These are phyloP conservation scores for Leucophenga montana DNA, from an alignment of 2,888 invertebrate genomes.

Conservation along the genomic window DNA sequence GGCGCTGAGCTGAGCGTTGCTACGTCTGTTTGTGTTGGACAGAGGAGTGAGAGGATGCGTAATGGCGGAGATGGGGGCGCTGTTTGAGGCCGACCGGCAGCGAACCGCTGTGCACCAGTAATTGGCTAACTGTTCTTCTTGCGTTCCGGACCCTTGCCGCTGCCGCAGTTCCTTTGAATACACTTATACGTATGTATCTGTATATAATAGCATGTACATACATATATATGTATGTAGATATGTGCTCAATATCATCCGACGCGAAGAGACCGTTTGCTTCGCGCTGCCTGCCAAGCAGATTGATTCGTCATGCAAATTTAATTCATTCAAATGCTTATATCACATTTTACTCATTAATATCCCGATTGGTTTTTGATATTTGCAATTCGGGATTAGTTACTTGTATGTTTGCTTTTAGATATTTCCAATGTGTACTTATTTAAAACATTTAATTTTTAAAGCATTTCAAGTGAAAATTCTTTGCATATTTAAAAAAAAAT, in stretches of 20 bases:
- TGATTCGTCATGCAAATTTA: constrained; percentile 55
- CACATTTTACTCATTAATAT: constrained; percentile 57
- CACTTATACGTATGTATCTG: neutral
- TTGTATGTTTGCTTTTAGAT: neutral
- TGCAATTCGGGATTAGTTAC: constrained; percentile 35
- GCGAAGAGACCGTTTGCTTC: neutral
- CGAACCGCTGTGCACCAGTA: neutral
- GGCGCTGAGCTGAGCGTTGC: constrained; percentile 38
- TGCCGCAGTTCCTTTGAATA: neutral
- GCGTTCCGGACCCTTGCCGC: constrained; percentile 13
- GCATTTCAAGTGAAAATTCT: neutral
- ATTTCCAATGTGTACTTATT: neutral
- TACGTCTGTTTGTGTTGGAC: too few relatives aligned
- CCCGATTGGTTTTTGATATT: constrained; percentile 32
- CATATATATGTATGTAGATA: neutral
- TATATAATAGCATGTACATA: neutral
- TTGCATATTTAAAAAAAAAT: neutral
- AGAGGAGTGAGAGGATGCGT: constrained; percentile 32
- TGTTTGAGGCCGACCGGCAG: constrained; percentile 5
- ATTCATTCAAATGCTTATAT: constrained; percentile 52
- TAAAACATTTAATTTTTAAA: too few relatives aligned
- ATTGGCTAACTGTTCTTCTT: constrained; percentile 17
- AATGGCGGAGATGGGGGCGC: constrained; percentile 39
- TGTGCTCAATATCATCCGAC: neutral
- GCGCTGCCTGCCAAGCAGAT: neutral